phyloP scores from a whole-genome alignment of 2,113 vertebrate species.

The Vimba vimba region DNA sequence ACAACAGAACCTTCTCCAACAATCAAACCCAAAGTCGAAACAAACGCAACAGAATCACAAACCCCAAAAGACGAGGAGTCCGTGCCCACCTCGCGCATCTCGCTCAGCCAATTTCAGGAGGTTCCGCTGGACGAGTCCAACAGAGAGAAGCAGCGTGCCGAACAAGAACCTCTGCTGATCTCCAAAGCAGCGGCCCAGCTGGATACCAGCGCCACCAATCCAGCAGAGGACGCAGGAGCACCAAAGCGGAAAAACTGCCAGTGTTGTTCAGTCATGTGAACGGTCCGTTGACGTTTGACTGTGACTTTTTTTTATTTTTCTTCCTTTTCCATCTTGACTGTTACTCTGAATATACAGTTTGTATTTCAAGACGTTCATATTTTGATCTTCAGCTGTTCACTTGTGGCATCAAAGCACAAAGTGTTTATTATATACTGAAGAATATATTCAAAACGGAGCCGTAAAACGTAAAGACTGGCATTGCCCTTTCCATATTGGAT shows the following conservation, averaged over 20 bases:
- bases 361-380: background rate
- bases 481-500: background rate
- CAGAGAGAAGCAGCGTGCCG: conserved; percentile 31
- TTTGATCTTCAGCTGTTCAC: background rate
- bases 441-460: too few relatives aligned
- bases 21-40: conserved; percentile 2
- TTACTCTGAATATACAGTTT: conserved; percentile 12
- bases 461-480: background rate
- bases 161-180: conserved; percentile 71
- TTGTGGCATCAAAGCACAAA: background rate
- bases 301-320: conserved; percentile 17
- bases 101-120: conserved; percentile 70
- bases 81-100: background rate
- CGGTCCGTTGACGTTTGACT: background rate
- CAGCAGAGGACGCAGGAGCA: conserved; percentile 21
- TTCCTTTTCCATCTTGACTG: conserved; percentile 32
- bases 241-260: conserved; percentile 73
- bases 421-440: background rate
- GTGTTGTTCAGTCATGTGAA: conserved; percentile 80
- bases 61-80: background rate
- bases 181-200: conserved; percentile 38
- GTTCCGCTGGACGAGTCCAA: conserved; percentile 62
- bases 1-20: conserved; percentile 40
- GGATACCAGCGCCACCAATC: conserved; percentile 27
- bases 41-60: background rate